Evolutionary conservation across 2,888 invertebrate species (phyloP), one percentile per base, ranked within the genome.

Genomic region (Apomyelois bistriatella): DNA sequence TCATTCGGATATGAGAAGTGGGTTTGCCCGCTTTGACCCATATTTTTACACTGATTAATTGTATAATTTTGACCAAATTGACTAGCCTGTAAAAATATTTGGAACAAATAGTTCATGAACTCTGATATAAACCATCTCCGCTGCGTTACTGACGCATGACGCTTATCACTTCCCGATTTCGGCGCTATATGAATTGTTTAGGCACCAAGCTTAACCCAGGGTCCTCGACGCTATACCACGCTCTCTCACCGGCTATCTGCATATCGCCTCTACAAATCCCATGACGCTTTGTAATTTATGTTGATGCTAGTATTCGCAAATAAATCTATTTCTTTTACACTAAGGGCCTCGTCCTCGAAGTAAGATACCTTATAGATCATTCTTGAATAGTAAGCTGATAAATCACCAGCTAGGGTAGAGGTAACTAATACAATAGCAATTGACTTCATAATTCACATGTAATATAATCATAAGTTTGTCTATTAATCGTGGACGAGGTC

Each of bases 231-330:
- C 61, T 66, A 61, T 65, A 68, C 73, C 72, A 69, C 73, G 73
- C 76, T 75, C 77, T 77, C 76, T 78, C 74, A 70, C 64, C 71
- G 72, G 67, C 59, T 57, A 60, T 60, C 67, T 72, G 78, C 80
- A 78, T 76, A 79, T 77, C 78, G 74, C 79, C 74, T 75, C 71
- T 68, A 68, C 71, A 62, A 61, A 55, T 64, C 59, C 65, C 65
- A 65, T 65, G 58, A 66, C 59, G 74, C 75, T 75, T 72, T 62
- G 72, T 73, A 59, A 64, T 58, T 74, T 74, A 57, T 67, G 65
- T 75, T 74, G 56, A 60, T 62, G 70, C 74, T 73, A 72, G 62
- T 70, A 66, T 61, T 37, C 37, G 22, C 58, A 49, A 56, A 48
- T 16, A 37, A 57, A 46, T 46, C 46, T 46, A 32, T 46, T 30